Evolutionary conservation across 2,888 invertebrate species (phyloP).

Genomic region (Monoplex corrugatus): DNA sequence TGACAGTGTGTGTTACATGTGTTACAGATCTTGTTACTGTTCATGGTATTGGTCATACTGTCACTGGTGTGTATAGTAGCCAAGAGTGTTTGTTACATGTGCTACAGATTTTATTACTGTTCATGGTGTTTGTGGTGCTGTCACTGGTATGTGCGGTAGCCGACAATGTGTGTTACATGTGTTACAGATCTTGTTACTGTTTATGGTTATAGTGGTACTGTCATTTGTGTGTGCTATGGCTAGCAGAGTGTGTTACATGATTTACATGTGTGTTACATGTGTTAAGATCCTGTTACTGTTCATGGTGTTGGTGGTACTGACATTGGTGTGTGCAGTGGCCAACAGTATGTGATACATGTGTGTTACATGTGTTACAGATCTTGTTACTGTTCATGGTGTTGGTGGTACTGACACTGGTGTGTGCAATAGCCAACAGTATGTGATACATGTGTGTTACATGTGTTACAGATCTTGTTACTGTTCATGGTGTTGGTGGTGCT

Average conservation of each 20-base stretch:
- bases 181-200: background rate
- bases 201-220: background rate
- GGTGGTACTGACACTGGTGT: too few relatives aligned
- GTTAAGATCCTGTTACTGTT: conserved; percentile 93
- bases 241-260: too few relatives aligned
- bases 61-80: conserved; percentile 95
- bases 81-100: conserved; percentile 95
- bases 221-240: background rate
- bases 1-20: background rate
- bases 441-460: background rate
- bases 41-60: conserved; percentile 93
- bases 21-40: conserved; percentile 92
- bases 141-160: too few relatives aligned
- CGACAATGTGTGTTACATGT: background rate
- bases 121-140: background rate
- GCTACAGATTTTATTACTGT: background rate
- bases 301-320: conserved; percentile 92
- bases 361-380: conserved; percentile 85
- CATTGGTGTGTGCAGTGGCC: conserved; percentile 93
- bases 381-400: background rate
- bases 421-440: too few relatives aligned
- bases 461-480: background rate
- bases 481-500: background rate
- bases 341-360: too few relatives aligned
- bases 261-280: background rate